Conservation (phyloP, 2,797 vertebrate species). For the Ctenopoma kingsleyae region DNA sequence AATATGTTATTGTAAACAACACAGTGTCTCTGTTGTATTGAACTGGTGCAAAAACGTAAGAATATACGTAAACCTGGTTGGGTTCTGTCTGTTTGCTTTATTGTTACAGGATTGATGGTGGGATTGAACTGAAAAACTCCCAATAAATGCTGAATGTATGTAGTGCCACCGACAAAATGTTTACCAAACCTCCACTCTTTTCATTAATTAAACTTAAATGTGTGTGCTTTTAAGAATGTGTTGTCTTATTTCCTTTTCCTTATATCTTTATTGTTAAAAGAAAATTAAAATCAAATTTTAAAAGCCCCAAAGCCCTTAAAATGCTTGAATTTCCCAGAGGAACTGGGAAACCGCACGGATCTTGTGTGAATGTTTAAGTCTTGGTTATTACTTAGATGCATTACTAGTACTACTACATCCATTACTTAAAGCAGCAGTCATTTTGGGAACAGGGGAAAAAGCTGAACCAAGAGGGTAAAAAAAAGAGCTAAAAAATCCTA, state of each 20-base stretch:
- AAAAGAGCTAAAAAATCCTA: no score
- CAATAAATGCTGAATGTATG: slow-evolving; percentile 88
- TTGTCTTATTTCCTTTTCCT: slow-evolving; percentile 27
- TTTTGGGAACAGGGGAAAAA: no score
- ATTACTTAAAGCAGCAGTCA: no score
- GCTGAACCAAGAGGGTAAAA: no score
- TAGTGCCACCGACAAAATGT: slow-evolving; percentile 88
- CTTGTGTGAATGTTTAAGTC: no score
- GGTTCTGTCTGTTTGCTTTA: slow-evolving; percentile 75
- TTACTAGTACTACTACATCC: no score
- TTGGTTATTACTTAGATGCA: no score
- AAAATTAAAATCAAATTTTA: neutral
- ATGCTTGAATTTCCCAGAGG: no score
- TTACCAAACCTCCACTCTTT: slow-evolving; percentile 88
- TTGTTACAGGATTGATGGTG: slow-evolving; percentile 81
- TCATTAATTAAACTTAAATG: slow-evolving; percentile 89
- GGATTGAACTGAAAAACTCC: slow-evolving; percentile 81
- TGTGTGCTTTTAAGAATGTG: slow-evolving; percentile 83
- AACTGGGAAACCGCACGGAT: no score
- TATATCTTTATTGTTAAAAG: neutral
- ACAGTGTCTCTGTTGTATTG: slow-evolving; percentile 84
- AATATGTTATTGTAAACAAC: slow-evolving; percentile 83
- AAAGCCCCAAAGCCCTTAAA: neutral
- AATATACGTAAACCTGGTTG: slow-evolving; percentile 74
- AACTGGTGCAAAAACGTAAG: slow-evolving; percentile 77